Evolutionary conservation across 2,888 invertebrate species (phyloP).

Genomic region (Byasa hedistus): DNA sequence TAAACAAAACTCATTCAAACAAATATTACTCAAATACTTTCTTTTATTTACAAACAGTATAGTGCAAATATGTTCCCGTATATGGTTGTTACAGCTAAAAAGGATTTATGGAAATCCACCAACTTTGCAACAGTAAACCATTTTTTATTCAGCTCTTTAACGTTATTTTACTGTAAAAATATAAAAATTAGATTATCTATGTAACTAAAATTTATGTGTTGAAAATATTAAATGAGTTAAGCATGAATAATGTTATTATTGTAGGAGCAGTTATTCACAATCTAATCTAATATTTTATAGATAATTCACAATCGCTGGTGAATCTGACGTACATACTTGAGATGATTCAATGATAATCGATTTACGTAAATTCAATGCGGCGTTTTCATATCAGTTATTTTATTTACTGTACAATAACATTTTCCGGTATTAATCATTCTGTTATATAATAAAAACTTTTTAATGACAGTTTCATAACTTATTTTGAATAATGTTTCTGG

Average conservation of each 20-base stretch:
- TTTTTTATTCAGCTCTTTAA: no score
- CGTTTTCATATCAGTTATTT: slow-evolving; percentile 32
- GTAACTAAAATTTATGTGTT: no score
- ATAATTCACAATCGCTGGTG: slow-evolving; percentile 29
- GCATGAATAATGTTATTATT: not conserved
- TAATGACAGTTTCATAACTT: not conserved
- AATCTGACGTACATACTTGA: slow-evolving; percentile 29
- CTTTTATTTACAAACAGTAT: no score
- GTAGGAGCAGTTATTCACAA: slow-evolving; percentile 6
- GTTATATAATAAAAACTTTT: not conserved
- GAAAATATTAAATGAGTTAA: not conserved
- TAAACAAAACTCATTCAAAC: no score
- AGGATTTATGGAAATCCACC: no score
- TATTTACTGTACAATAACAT: not conserved
- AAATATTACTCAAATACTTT: no score
- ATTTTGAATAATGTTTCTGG: no score
- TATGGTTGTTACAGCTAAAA: no score
- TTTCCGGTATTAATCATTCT: not conserved
- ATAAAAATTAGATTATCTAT: no score
- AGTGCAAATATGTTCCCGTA: no score
- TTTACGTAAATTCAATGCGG: slow-evolving; percentile 65
- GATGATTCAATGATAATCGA: slow-evolving; percentile 44
- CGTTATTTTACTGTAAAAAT: no score
- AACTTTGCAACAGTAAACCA: no score
- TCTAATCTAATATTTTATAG: slow-evolving; percentile 22